A percentile compares a stretch with the other conserved stretches of the same genome.
phyloP scores from a whole-genome alignment of 2,797 vertebrate genomes.

The Myiothlypis chrysogaster region DNA sequence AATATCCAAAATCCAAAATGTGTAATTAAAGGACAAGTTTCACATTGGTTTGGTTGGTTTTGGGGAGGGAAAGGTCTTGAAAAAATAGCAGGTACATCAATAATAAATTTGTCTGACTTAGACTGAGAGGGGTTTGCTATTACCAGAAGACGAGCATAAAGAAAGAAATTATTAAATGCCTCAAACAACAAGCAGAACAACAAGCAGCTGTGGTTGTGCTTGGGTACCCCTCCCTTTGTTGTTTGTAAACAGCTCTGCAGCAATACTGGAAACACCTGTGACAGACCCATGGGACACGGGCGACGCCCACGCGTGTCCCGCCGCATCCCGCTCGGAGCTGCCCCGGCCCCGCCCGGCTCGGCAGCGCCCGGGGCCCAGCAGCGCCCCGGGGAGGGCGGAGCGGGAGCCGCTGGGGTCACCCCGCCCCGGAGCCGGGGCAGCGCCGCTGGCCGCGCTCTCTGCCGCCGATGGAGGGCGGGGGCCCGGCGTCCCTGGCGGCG shows the following conservation, averaged over 20 bases:
- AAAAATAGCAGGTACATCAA: not conserved
- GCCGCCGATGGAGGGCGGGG: not conserved
- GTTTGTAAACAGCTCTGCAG: not conserved
- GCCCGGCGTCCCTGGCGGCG: not conserved
- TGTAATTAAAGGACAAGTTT: not conserved
- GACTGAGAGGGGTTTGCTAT: not conserved
- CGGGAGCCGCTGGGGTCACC: not conserved
- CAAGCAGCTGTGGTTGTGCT: not conserved
- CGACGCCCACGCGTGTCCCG: not conserved
- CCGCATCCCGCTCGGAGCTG: not conserved
- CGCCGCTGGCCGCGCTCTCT: not conserved
- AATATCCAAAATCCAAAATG: not conserved
- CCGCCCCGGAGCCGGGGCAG: not conserved
- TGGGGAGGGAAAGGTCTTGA: not conserved
- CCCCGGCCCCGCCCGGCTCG: too few species aligned
- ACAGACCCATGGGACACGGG: accelerated
- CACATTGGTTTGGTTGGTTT: not conserved
- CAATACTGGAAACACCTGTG: too few species aligned
- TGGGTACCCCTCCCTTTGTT: too few species aligned
- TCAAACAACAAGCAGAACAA: not conserved
- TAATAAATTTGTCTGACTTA: not conserved
- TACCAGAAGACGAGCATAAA: not conserved
- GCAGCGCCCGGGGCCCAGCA: not conserved
- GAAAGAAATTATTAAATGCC: not conserved
- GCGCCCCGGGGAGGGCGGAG: not conserved